Conservation (phyloP, 1,140 invertebrate species). For the Hydropsyche tenuis region DNA sequence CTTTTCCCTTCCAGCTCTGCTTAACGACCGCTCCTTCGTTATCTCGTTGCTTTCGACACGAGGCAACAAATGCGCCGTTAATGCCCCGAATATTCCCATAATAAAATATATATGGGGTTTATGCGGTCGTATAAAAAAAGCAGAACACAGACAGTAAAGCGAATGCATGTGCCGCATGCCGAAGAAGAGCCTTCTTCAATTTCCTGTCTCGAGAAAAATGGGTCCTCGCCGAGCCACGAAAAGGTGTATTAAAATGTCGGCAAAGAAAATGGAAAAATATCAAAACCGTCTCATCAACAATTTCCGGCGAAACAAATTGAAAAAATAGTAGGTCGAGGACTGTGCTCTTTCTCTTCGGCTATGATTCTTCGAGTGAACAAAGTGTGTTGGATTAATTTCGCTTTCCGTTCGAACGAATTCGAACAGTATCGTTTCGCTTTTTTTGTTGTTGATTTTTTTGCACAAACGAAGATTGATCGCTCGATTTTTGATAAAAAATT, state of each 20-base stretch:
- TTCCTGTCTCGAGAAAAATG: slow-evolving; percentile 25
- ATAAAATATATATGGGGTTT: background rate
- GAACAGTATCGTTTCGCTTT: no score
- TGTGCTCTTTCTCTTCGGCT: background rate
- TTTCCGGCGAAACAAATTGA: slow-evolving; percentile 31
- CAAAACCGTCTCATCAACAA: slow-evolving; percentile 37
- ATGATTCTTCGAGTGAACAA: background rate
- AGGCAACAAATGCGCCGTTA: background rate
- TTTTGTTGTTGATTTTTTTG: no score
- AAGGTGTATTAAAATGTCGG: slow-evolving; percentile 37
- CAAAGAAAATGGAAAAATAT: slow-evolving; percentile 38
- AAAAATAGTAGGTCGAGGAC: slow-evolving; percentile 1
- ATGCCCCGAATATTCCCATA: background rate
- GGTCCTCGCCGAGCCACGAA: background rate
- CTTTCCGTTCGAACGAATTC: no score
- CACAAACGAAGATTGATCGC: no score
- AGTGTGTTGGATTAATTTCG: no score
- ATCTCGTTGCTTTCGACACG: background rate
- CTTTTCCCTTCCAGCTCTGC: background rate
- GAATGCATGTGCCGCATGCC: background rate
- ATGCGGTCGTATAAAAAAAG: background rate
- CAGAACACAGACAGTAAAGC: no score
- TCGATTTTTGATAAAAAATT: no score
- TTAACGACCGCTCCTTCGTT: background rate
- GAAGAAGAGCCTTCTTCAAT: slow-evolving; percentile 21